These are phyloP conservation scores for Thecocarcelia acutangulata DNA, from an alignment of 2,888 invertebrate genomes.

Conservation along the genomic window DNA sequence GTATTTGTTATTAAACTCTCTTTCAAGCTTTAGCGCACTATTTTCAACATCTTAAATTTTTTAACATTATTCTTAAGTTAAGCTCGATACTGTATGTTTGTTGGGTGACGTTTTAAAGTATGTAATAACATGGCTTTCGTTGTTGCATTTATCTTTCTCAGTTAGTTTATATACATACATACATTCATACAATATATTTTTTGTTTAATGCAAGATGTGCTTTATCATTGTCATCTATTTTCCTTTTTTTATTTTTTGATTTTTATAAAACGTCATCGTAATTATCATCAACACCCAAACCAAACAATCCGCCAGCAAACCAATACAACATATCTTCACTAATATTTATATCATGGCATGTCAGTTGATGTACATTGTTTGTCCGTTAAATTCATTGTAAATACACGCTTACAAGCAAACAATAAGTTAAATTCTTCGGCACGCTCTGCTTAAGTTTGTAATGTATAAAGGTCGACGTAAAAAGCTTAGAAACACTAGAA, in stretches of 20 bases:
- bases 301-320: slow-evolving; percentile 39
- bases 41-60: too few species aligned
- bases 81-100: background rate
- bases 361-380: slow-evolving; percentile 43
- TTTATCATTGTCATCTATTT: slow-evolving; percentile 69
- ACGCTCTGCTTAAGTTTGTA: slow-evolving; percentile 4
- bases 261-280: slow-evolving; percentile 62
- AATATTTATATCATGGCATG: slow-evolving; percentile 58
- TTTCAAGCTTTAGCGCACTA: too few species aligned
- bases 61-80: too few species aligned
- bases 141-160: slow-evolving; percentile 17
- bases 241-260: slow-evolving; percentile 3
- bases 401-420: slow-evolving; percentile 15
- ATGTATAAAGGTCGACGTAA: background rate
- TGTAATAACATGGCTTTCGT: background rate
- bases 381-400: slow-evolving; percentile 45
- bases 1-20: too few species aligned
- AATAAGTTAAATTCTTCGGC: slow-evolving; percentile 14
- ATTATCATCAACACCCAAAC: slow-evolving; percentile 63
- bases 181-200: slow-evolving; percentile 2
- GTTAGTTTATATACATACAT: background rate
- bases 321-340: slow-evolving; percentile 38
- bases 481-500: background rate
- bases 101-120: background rate
- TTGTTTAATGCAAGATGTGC: slow-evolving; percentile 61